Percentiles rank a stretch among this genome's conserved stretches.
phyloP scores from a whole-genome alignment of 2,888 invertebrate species.

The Cyclophora albipunctata region DNA sequence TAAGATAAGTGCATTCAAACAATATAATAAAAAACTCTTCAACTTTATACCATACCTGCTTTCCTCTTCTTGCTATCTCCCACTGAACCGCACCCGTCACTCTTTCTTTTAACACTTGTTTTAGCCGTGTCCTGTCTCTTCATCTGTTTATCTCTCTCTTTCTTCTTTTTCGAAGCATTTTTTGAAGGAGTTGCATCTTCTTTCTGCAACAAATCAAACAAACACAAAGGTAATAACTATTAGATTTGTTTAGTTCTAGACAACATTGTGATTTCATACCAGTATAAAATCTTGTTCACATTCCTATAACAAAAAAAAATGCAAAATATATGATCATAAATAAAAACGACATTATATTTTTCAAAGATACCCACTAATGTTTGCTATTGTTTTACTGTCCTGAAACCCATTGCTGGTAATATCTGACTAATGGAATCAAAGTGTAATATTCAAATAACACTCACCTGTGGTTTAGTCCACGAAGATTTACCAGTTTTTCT shows the following conservation, averaged over 20 bases:
- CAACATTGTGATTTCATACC: neutral
- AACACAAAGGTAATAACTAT: no score
- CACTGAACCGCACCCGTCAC: constrained; percentile 30
- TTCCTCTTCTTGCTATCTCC: constrained; percentile 35
- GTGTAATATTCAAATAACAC: constrained; percentile 9
- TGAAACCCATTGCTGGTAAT: no score
- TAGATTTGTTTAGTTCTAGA: no score
- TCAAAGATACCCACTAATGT: neutral
- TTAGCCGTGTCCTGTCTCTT: constrained; percentile 27
- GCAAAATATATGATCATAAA: neutral
- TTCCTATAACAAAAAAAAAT: neutral
- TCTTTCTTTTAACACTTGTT: constrained; percentile 50
- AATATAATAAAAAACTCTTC: no score
- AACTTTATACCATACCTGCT: constrained; percentile 30
- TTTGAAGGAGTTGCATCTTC: neutral
- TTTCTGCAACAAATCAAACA: neutral
- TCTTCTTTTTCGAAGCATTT: constrained; percentile 33
- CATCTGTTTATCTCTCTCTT: constrained; percentile 22
- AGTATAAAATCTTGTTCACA: neutral
- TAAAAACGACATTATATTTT: neutral
- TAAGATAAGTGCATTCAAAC: no score
- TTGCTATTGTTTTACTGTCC: neutral
- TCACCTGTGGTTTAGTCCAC: constrained; percentile 65
- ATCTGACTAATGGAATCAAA: no score
- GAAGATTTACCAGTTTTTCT: constrained; percentile 65